Base-by-base conservation (phyloP, 2,888 invertebrate species). In the Drosophila paucipuncta region DNA sequence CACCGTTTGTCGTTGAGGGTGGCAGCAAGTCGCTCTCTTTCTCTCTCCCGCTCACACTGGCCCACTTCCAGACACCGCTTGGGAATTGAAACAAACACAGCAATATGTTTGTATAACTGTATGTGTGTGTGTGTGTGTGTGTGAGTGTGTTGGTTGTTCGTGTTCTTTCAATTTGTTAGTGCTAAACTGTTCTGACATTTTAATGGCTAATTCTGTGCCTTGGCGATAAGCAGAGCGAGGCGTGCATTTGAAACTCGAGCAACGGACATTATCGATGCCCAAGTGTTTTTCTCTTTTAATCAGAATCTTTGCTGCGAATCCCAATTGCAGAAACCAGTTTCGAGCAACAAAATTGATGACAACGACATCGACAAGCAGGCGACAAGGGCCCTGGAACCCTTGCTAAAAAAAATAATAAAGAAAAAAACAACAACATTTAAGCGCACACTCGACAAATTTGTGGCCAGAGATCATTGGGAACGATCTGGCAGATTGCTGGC, bases 361-460 rank as follows among this genome's bases (percentile, higher is more conserved):
- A 81, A 82, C 83, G 68, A 79, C 74, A 68, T 41, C 68, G 76
- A 67, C 67, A 70, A 64, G 62, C 65, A 52, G 53, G 50, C 52
- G 39, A 70, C 76, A 73, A 68, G 55, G 70, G 72, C 54, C 18
- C 39, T 77, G 61, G 41, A 68, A 62, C 71, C 73, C 74, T 76
- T 68, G 83, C 80, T 4, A 16, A 7, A 22, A 31, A 4, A 53
- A 31, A 31, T 37, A 18, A 13, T 39, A 9, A 37, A 52, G 35
- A 18, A 30, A 39, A 13, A 39, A 47, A 25, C 25, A 25, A 25
- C 16, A 89, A 88, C 90, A 90, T 90, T 88, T 88, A 88, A 90
- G 90, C 88, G 88, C 88, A 88, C 83, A 88, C 89, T 88, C 89
- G 86, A 89, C 90, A 88, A 90, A 90, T 89, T 89, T 89, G 85